A percentile compares a stretch with the other conserved stretches of the same genome.
phyloP scores from a whole-genome alignment of 2,888 invertebrate genomes.

The Macrophya alboannulata region DNA sequence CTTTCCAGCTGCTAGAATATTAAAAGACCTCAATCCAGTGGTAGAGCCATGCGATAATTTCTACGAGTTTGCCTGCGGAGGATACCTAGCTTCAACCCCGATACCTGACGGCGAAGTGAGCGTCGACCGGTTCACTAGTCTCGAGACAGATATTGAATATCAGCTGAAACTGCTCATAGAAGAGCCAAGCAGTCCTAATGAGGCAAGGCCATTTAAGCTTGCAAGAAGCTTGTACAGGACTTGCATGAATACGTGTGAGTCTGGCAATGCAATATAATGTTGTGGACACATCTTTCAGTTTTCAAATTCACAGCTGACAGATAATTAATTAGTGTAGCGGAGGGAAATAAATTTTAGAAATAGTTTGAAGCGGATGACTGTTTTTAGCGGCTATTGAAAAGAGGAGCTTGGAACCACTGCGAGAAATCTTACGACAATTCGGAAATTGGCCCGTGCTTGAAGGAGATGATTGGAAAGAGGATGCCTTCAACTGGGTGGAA shows the following conservation, averaged over 20 bases:
- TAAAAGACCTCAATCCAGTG: slow-evolving; percentile 86
- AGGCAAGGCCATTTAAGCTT: slow-evolving; percentile 87
- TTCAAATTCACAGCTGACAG: neutral
- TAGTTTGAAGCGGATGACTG: neutral
- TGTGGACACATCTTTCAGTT: neutral
- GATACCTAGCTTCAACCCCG: slow-evolving; percentile 86
- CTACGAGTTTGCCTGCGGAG: slow-evolving; percentile 90
- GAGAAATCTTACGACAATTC: slow-evolving; percentile 87
- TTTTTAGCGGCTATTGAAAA: slow-evolving; percentile 90
- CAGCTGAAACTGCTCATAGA: slow-evolving; percentile 88
- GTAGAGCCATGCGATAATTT: slow-evolving; percentile 93
- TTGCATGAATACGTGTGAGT: slow-evolving; percentile 94
- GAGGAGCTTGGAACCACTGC: slow-evolving; percentile 88
- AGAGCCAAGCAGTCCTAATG: slow-evolving; percentile 82
- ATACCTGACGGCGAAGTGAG: slow-evolving; percentile 92
- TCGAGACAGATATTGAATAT: slow-evolving; percentile 88
- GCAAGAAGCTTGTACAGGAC: slow-evolving; percentile 92
- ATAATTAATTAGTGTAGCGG: neutral
- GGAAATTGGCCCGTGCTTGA: slow-evolving; percentile 98
- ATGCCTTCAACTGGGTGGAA: slow-evolving; percentile 90
- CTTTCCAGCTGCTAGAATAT: slow-evolving; percentile 85
- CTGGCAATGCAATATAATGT: slow-evolving; percentile 22
- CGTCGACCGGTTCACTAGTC: slow-evolving; percentile 89
- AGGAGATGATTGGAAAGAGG: slow-evolving; percentile 88
- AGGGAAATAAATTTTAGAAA: neutral